Evolutionary conservation across 2,797 vertebrate species (phyloP), one percentile per base, ranked within the genome.

Genomic region (Ambastaia sidthimunki): DNA sequence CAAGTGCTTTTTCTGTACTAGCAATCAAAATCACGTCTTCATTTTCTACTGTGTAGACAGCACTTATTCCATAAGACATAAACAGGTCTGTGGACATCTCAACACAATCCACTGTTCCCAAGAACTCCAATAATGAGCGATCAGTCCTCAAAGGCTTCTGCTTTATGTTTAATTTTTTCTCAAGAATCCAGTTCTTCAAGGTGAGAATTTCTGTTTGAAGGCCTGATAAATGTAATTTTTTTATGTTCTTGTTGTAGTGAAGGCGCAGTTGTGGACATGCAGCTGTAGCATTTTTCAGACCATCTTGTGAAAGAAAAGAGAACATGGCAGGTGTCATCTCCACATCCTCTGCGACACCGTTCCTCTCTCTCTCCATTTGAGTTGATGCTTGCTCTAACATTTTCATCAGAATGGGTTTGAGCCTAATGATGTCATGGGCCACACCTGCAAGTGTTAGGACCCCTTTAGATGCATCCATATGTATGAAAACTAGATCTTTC

Each of bases 61-160:
- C 91, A 82, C 87, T 86, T 65, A 95, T 94, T 9, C 91, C 90
- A 71, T 91, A 86, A 1, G 82, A 91, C 16, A 84, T 82, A 68
- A 98, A 97, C 54, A 98, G 76, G 13, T 57, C 63, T 47, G 85
- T 73, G 0, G 95, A 96, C 59, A 93, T 68, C 44, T 89, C 88
- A 82, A 86, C 85, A 10, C 80, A 78, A 71, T 95, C 86, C 3
- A 91, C 85, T 4, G 2, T 23, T 41, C 25, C 86, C 12, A 98
- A 88, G 79, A 95, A 98, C 0, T 83, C 74, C 6, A 93, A 60
- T 50, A 97, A n/a, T 52, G 86, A 59, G 2, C 18, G 18, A 9
- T 91, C 18, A 2, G 93, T 0, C 1, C 76, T 28, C 16, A 96
- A 10, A 0, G 3, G 28, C 52, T 89, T 92, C 52, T 66, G 72